Conservation (phyloP, 2,888 invertebrate genomes). For the Beris morrisii region DNA sequence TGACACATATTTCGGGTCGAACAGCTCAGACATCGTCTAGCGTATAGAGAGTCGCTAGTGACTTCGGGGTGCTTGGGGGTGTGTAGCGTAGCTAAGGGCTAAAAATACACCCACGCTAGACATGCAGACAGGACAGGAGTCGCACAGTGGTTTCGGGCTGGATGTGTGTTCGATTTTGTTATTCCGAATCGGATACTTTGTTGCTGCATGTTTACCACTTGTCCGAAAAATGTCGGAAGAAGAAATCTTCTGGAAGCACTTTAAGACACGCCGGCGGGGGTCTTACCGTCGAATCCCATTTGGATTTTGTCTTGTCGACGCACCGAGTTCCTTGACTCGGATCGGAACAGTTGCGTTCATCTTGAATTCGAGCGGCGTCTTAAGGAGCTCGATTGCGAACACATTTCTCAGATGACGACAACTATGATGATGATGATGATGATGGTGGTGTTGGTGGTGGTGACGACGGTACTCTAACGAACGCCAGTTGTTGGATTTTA, state of each 20-base stretch:
- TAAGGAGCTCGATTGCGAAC: neutral
- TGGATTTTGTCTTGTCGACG: too few relatives aligned
- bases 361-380: neutral
- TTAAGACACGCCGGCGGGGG: slow-evolving; percentile 29
- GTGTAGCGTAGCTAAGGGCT: neutral
- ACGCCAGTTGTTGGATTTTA: slow-evolving; percentile 1
- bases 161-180: slow-evolving; percentile 2
- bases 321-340: too few relatives aligned
- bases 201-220: slow-evolving; percentile 36
- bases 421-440: slow-evolving; percentile 17
- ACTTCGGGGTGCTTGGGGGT: neutral
- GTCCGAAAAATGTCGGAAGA: slow-evolving; percentile 37
- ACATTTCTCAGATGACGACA: neutral
- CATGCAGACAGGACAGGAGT: slow-evolving; percentile 6
- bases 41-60: neutral
- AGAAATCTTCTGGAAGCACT: slow-evolving; percentile 35
- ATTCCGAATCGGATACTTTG: slow-evolving; percentile 21
- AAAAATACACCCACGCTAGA: slow-evolving; percentile 19
- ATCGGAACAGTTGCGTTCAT: too few relatives aligned
- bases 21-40: slow-evolving; percentile 7
- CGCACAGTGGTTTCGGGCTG: slow-evolving; percentile 18
- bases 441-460: slow-evolving; percentile 2
- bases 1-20: slow-evolving; percentile 33
- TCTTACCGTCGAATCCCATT: neutral
- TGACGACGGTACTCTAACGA: neutral